phyloP scores from a whole-genome alignment of 92 coral and sea anemone species.

The Phenganax marumi region DNA sequence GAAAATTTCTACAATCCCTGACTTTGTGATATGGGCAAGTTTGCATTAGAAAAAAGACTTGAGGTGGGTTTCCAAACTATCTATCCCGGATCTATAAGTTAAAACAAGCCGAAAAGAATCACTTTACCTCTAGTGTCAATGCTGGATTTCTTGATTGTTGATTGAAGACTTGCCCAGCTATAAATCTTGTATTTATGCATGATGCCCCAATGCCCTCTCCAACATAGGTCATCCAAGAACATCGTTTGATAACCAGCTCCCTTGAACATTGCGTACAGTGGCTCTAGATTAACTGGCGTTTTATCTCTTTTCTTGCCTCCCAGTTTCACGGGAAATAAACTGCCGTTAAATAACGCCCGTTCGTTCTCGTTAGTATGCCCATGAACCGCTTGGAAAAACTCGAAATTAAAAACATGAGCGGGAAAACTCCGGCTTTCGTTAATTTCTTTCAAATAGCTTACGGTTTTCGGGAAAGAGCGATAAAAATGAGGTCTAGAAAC shows the following conservation, averaged over 20 bases:
- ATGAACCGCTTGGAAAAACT: conserved; percentile 41
- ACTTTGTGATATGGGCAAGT: too few relatives aligned
- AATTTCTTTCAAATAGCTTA: conserved; percentile 61
- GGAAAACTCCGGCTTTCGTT: conserved; percentile 49
- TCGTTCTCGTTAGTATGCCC: conserved; percentile 76
- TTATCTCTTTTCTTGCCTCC: neutral
- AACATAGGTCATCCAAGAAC: conserved; percentile 80
- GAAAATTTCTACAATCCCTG: too few relatives aligned
- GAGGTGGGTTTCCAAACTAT: too few relatives aligned
- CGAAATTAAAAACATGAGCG: conserved; percentile 29
- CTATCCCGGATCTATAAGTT: too few relatives aligned
- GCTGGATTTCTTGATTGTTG: conserved; percentile 39
- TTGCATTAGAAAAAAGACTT: too few relatives aligned
- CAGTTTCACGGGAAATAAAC: neutral
- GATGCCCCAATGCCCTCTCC: conserved; percentile 71
- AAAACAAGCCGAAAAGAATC: neutral
- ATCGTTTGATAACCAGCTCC: conserved; percentile 76
- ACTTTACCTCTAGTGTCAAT: conserved; percentile 65
- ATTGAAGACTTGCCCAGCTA: conserved; percentile 61
- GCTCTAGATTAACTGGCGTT: conserved; percentile 38
- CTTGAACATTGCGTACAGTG: conserved; percentile 63
- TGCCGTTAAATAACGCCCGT: conserved; percentile 80
- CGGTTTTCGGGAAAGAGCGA: conserved; percentile 81
- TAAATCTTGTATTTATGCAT: conserved; percentile 50
- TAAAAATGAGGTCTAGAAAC: conserved; percentile 84